Conservation (phyloP, 1,140 invertebrate species). For the Pygmarrhopalites habei region DNA sequence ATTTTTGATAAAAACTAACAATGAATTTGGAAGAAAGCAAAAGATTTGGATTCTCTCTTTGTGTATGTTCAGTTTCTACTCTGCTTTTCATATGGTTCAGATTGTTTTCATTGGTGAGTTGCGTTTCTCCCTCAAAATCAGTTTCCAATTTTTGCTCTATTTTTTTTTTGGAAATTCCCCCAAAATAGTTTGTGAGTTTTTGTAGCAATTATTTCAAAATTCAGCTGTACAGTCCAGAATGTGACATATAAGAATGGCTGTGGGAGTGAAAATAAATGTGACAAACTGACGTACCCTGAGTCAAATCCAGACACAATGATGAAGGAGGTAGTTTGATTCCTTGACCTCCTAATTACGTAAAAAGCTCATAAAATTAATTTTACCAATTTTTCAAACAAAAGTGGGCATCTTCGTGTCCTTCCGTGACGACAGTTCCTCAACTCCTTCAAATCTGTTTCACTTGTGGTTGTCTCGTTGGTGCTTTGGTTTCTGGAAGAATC, state of each 20-base stretch:
- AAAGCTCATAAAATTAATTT: background rate
- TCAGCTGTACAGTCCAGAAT: background rate
- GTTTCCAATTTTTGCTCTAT: no score
- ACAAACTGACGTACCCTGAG: background rate
- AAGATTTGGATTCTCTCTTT: background rate
- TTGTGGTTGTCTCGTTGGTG: background rate
- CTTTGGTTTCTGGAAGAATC: background rate
- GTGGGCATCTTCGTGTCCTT: background rate
- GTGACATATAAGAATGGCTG: background rate
- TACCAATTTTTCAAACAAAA: background rate
- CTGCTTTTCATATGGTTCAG: background rate
- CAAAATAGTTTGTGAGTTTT: no score
- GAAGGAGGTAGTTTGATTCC: background rate
- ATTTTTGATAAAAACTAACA: background rate
- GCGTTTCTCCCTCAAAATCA: background rate
- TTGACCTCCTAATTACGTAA: background rate
- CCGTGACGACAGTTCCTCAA: background rate
- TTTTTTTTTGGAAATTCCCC: no score
- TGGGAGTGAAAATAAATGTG: background rate
- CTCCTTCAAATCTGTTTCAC: slow-evolving; percentile 12
- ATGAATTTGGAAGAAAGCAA: background rate
- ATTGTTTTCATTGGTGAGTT: slow-evolving; percentile 3
- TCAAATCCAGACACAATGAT: background rate
- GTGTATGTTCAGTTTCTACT: background rate
- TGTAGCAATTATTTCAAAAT: background rate